Evolutionary conservation across 1,140 invertebrate genomes (phyloP).

Genomic region (Nilaparvata lugens): DNA sequence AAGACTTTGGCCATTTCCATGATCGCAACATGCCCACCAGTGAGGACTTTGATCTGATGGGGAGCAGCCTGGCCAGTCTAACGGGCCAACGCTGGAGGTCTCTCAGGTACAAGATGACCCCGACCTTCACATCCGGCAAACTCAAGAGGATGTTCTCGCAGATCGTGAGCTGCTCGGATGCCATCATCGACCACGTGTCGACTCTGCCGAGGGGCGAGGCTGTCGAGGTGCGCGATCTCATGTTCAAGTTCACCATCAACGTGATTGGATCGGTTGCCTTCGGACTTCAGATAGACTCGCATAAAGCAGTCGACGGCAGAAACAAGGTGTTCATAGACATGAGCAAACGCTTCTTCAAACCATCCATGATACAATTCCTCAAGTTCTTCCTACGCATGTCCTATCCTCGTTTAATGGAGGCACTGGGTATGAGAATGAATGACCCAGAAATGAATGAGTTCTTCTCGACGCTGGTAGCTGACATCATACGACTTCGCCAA

Average conservation of each 20-base stretch:
- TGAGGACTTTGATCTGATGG: neutral
- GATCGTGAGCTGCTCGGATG: neutral
- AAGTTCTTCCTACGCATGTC: no score
- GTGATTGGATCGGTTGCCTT: neutral
- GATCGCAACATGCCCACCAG: neutral
- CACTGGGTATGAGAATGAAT: no score
- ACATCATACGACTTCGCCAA: no score
- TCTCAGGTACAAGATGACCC: conserved; percentile 39
- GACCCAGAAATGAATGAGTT: no score
- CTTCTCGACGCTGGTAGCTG: no score
- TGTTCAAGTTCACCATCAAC: neutral
- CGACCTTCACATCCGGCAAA: neutral
- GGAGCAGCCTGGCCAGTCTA: conserved; percentile 41
- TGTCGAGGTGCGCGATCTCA: neutral
- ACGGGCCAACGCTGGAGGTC: conserved; percentile 40
- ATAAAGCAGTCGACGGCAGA: no score
- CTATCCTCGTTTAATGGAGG: no score
- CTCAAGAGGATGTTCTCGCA: neutral
- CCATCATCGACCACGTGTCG: neutral
- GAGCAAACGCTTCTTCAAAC: no score
- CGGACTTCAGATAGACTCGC: neutral
- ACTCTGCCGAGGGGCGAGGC: neutral
- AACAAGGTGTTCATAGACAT: no score
- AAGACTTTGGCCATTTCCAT: neutral
- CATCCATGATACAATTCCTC: no score